Conservation (phyloP, 2,113 vertebrate species). For the Stictonetta naevosa region DNA sequence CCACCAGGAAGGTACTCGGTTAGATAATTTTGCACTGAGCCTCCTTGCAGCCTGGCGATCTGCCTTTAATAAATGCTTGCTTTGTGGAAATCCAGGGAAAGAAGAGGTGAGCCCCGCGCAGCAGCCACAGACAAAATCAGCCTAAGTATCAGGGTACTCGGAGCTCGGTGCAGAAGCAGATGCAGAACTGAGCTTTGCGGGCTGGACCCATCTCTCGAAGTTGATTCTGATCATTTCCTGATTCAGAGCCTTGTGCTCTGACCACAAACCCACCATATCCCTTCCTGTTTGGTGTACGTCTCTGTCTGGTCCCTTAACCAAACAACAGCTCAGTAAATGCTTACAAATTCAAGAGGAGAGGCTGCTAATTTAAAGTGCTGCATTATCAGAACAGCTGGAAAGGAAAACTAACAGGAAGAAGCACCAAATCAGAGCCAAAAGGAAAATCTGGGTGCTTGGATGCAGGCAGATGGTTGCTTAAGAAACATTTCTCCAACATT, state of each 20-base stretch:
- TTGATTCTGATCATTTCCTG: slow-evolving; percentile 3
- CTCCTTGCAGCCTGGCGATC: neutral
- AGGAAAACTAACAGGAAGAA: neutral
- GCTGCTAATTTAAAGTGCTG: neutral
- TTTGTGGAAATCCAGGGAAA: neutral
- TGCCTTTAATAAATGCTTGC: neutral
- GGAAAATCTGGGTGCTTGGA: neutral
- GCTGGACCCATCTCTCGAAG: neutral
- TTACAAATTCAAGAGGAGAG: neutral
- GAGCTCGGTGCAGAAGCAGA: neutral
- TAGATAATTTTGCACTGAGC: neutral
- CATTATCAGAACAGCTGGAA: neutral
- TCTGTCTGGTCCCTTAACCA: neutral
- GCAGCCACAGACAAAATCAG: neutral
- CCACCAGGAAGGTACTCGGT: rapidly evolving
- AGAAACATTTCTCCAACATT: neutral
- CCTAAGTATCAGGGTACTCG: neutral
- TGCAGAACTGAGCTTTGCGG: neutral
- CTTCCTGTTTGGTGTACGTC: neutral
- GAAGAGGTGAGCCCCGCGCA: neutral
- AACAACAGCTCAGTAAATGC: neutral
- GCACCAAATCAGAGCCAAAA: neutral
- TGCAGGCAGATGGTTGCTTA: neutral
- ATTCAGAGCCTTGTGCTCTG: neutral
- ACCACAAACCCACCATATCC: neutral